Conservation (phyloP, 2,113 vertebrate species). For the Campylomormyrus tamandua region DNA sequence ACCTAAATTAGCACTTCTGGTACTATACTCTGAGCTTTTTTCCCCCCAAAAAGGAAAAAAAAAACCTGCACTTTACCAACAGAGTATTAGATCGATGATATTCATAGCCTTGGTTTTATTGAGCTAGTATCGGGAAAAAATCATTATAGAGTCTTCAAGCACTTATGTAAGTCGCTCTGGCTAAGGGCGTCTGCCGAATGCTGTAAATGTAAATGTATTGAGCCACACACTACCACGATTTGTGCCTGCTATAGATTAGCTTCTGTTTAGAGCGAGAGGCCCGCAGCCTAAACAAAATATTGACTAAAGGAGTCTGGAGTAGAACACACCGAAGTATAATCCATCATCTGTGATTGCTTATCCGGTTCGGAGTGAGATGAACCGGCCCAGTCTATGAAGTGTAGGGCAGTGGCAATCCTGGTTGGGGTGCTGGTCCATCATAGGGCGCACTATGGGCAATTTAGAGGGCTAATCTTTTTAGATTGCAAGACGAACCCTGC, state of each 20-base stretch:
- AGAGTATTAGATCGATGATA: no score
- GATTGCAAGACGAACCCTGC: neutral
- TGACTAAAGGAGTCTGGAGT: neutral
- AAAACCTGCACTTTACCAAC: no score
- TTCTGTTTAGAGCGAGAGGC: neutral
- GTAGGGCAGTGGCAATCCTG: neutral
- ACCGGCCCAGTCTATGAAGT: neutral
- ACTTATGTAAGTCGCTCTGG: no score
- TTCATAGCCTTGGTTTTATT: no score
- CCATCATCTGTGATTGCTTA: neutral
- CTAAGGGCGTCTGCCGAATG: no score
- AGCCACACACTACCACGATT: neutral
- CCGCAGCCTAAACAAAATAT: neutral
- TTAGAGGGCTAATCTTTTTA: neutral
- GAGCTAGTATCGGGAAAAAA: no score
- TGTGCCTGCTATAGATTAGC: neutral
- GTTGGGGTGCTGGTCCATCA: neutral
- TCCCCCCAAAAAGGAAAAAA: no score
- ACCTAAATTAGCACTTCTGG: no score
- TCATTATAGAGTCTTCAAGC: no score
- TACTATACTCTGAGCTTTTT: no score
- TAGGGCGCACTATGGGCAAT: neutral
- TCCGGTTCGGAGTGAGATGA: neutral
- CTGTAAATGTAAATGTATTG: neutral
- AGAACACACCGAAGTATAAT: neutral